phyloP scores from a whole-genome alignment of 2,888 invertebrate genomes.

The Cosmorhoe ocellata region DNA sequence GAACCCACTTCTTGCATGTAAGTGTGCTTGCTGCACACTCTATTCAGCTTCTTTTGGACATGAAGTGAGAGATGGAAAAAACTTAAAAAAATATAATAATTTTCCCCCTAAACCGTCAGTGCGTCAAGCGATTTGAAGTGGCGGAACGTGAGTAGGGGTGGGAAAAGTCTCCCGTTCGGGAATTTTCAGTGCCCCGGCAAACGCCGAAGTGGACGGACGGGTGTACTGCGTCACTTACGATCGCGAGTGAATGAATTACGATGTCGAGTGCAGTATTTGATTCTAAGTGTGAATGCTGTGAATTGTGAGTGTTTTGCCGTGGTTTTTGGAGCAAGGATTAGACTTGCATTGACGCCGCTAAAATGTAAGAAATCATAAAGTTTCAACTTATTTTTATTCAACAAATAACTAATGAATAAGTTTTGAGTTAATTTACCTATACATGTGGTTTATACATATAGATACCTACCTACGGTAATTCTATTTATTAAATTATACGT shows the following conservation, averaged over 20 bases:
- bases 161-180: slow-evolving; percentile 44
- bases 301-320: slow-evolving; percentile 54
- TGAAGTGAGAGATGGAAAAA: no score
- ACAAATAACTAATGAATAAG: no score
- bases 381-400: neutral
- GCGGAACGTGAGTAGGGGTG: slow-evolving; percentile 41
- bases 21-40: no score
- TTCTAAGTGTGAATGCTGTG: slow-evolving; percentile 59
- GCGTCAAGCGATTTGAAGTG: slow-evolving; percentile 44
- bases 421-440: no score
- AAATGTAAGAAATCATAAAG: slow-evolving; percentile 50
- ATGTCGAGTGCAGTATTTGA: slow-evolving; percentile 60
- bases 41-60: no score
- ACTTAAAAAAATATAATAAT: slow-evolving; percentile 9
- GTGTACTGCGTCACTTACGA: slow-evolving; percentile 41
- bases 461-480: no score
- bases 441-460: no score
- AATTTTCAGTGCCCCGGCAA: slow-evolving; percentile 62
- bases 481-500: no score
- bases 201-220: slow-evolving; percentile 57
- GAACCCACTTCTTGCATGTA: no score
- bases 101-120: slow-evolving; percentile 37
- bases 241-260: slow-evolving; percentile 62
- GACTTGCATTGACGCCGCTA: slow-evolving; percentile 34
- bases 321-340: slow-evolving; percentile 42